Evolutionary conservation across 2,113 vertebrate species (phyloP).

Genomic region (Blennius ocellaris): DNA sequence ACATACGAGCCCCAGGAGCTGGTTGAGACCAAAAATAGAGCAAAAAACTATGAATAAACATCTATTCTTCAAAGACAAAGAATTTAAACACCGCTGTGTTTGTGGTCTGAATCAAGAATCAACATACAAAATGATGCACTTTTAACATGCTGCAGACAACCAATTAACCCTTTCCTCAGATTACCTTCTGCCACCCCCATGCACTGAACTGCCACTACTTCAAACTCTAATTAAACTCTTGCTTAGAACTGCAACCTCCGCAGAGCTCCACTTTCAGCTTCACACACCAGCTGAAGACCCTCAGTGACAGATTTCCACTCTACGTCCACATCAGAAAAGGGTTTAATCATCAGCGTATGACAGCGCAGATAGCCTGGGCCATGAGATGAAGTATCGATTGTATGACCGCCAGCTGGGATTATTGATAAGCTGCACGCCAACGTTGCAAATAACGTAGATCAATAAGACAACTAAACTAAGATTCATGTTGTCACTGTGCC

Average conservation of each 20-base stretch:
- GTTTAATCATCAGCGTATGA: conserved; percentile 37
- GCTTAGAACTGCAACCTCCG: no score
- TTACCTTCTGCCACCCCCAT: no score
- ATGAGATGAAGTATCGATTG: conserved; percentile 54
- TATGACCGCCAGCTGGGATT: conserved; percentile 36
- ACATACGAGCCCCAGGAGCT: neutral
- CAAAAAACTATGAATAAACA: neutral
- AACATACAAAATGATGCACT: no score
- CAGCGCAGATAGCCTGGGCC: conserved; percentile 10
- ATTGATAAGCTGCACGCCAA: conserved; percentile 46
- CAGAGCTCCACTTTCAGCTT: neutral
- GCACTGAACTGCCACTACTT: no score
- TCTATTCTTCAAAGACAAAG: no score
- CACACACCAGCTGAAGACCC: conserved; percentile 1
- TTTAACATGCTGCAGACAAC: no score
- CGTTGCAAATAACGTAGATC: conserved; percentile 31
- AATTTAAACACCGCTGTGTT: no score
- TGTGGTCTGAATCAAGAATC: no score
- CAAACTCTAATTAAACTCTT: no score
- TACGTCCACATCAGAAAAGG: conserved; percentile 16
- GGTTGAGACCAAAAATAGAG: neutral
- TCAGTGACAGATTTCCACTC: conserved; percentile 4
- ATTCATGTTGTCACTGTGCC: conserved; percentile 17
- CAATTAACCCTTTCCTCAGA: no score
- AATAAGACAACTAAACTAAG: conserved; percentile 33